Evolutionary conservation across 2,797 vertebrate species (phyloP), one percentile per base, ranked within the genome.

Genomic region (Neoniphon sammara): DNA sequence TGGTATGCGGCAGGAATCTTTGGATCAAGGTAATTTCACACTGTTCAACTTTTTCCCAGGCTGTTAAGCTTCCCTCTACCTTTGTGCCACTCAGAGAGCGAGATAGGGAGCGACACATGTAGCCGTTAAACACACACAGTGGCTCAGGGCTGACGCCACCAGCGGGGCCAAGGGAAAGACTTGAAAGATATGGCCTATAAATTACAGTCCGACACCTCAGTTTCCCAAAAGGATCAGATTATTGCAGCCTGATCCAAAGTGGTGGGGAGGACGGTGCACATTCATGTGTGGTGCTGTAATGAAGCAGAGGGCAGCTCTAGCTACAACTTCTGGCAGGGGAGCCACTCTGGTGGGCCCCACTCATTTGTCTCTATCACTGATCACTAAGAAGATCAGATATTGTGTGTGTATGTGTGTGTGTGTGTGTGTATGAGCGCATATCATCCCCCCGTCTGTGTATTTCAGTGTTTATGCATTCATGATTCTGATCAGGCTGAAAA

Each of bases 1-100:
- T 94, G 93, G 94, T 92, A 95, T 94, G 94, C 89, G 67, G 92
- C 92, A 94, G 93, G 94, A 95, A 94, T 95, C 93, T 94, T 94
- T 94, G 92, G 93, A 94, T 94, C 94, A 94, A 94, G 94, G 93
- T 95, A 93, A 94, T 95, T 94, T 94, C 93, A 94, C 93, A 94
- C 91, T 94, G 90, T 94, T 94, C 92, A 90, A 90, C 89, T 92
- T 94, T 94, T 95, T 94, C 94, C 93, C 94, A 94, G 93, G 93
- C 93, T 90, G 93, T 94, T 94, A 93, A 94, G 92, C 93, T 93
- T 93, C 91, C 91, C 86, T 91, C 93, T 94, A 94, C 94, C 93
- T 95, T 94, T 92, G 92, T 93, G 92, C 91, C 90, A 86, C 89
- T 92, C 89, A 3, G 84, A 75, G 80, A 89, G 90, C 39, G 75